Conservation (phyloP, 2,113 vertebrate genomes). For the Heterotis niloticus region DNA sequence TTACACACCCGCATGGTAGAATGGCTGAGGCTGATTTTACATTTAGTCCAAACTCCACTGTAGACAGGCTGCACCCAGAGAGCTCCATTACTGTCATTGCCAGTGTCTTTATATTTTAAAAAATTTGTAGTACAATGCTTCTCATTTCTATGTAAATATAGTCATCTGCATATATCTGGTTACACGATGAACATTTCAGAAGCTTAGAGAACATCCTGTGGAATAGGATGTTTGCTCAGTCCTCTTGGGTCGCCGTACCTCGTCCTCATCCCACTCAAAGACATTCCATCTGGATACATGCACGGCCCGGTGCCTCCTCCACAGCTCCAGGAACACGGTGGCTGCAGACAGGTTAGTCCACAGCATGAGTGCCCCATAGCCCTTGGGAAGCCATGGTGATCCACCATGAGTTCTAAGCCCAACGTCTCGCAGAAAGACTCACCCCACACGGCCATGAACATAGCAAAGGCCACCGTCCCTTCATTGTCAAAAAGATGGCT, state of each 20-base stretch:
- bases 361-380: neutral
- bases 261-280: constrained; percentile 80
- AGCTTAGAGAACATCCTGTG: too few species aligned
- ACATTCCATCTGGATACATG: constrained; percentile 75
- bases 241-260: constrained; percentile 61
- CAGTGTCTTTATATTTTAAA: too few species aligned
- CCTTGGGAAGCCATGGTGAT: too few species aligned
- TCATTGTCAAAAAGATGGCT: constrained; percentile 90
- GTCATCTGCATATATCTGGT: too few species aligned
- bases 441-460: constrained; percentile 95
- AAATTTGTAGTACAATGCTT: neutral
- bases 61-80: too few species aligned
- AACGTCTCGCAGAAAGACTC: constrained; percentile 44
- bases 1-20: too few species aligned
- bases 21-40: too few species aligned
- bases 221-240: too few species aligned
- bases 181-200: too few species aligned
- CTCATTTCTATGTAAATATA: too few species aligned
- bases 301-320: constrained; percentile 75
- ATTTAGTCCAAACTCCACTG: too few species aligned
- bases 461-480: constrained; percentile 82
- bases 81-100: too few species aligned
- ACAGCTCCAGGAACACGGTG: constrained; percentile 87
- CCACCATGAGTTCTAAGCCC: neutral
- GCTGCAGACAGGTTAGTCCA: constrained; percentile 57